Base-by-base conservation (phyloP, 2,797 vertebrate species). In the Crocodylus rhombifer region DNA sequence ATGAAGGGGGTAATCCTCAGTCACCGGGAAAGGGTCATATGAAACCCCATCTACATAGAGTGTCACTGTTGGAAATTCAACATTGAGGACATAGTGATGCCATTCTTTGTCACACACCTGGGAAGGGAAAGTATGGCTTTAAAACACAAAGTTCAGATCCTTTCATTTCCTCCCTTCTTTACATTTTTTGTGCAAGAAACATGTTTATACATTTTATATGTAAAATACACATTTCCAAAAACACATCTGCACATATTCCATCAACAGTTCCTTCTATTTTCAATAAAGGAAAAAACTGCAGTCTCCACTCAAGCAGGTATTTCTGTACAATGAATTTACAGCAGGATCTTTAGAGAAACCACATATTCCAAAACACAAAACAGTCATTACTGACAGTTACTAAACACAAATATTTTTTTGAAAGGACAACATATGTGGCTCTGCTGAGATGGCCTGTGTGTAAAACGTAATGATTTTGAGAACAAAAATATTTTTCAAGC, bases 91-190 rank as follows among this genome's bases (percentile, higher is more conserved):
- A 2, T 99, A 99, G 97, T 99, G 99, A 90, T 99, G 99, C 99
- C 99, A 99, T 77, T 99, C 99, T 94, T 99, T 99, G 92, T 99
- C 99, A 91, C 99, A 99, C 82, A 98, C 99, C 99, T 99, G 91
- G 14, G 77, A 0, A n/a, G 36, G 89, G 12, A 69, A n/a, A 55
- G 36, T 15, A 17, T 15, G 14, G 9, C 56, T 67, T 60, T 26
- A 74, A 14, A 36, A n/a, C 14, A n/a, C 42, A 10, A 4, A 25
- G 28, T 4, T 4, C 16, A 61, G 6, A 33, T 60, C 4, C n/a
- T 14, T 67, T 67, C 28, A 36, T 33, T 69, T 69, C 65, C 42
- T 51, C 10, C 9, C 42, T 67, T 36, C 11, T 33, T 9, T 69
- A 69, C 10, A 36, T 21, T 69, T 67, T 69, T 69, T 69, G 18